phyloP scores from a whole-genome alignment of 2,888 invertebrate genomes.

The Polymixis lichenea region DNA sequence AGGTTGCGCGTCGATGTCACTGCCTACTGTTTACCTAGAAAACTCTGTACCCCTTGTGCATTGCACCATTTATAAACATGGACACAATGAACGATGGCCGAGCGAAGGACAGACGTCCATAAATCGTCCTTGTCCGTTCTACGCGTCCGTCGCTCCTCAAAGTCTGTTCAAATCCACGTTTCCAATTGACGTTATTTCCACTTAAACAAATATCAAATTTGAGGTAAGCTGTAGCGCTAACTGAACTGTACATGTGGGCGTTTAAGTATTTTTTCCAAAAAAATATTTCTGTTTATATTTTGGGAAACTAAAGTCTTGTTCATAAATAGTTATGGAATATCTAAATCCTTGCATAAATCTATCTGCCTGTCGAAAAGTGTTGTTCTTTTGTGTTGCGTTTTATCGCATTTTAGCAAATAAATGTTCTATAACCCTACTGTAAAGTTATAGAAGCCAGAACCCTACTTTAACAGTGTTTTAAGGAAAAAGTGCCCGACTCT shows the following conservation, averaged over 20 bases:
- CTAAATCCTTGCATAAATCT: too few relatives aligned
- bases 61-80: conserved; percentile 6
- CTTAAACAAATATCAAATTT: not conserved
- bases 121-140: not conserved
- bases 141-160: not conserved
- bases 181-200: not conserved
- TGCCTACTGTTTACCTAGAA: not conserved
- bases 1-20: too few relatives aligned
- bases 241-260: not conserved
- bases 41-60: not conserved
- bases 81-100: not conserved
- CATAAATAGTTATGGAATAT: too few relatives aligned
- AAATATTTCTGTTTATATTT: not conserved
- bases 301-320: too few relatives aligned
- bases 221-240: not conserved
- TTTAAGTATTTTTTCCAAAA: not conserved
- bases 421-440: too few relatives aligned
- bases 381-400: too few relatives aligned
- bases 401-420: too few relatives aligned
- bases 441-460: too few relatives aligned
- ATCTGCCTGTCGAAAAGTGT: too few relatives aligned
- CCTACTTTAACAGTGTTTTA: too few relatives aligned
- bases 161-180: not conserved
- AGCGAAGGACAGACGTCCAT: not conserved
- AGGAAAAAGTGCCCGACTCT: too few relatives aligned